Evolutionary conservation across 2,888 invertebrate genomes (phyloP).

Genomic region (Aphelenchoides bicaudatus): DNA sequence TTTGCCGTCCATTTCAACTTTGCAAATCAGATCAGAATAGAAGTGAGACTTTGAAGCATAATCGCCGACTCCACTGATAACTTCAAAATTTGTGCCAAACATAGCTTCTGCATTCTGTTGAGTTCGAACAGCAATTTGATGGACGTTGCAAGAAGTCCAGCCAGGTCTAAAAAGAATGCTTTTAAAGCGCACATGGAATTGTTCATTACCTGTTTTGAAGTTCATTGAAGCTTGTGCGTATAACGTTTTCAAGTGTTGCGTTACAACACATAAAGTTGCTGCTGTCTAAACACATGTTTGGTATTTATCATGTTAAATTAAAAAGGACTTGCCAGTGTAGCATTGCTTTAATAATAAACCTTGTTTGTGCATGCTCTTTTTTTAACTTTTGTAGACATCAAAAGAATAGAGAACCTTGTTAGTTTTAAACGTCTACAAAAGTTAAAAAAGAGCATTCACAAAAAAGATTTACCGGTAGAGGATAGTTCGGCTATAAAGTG

Average conservation of each 20-base stretch:
- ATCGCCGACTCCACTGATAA: constrained; percentile 47
- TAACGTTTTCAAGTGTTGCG: constrained; percentile 46
- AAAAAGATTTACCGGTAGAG: too few relatives aligned
- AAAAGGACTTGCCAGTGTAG: background rate
- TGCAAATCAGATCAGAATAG: constrained; percentile 33
- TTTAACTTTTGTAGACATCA: too few relatives aligned
- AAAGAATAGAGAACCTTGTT: too few relatives aligned
- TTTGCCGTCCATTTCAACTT: constrained; percentile 34
- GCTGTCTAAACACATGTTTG: constrained; percentile 50
- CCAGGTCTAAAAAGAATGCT: too few relatives aligned
- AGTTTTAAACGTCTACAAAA: too few relatives aligned
- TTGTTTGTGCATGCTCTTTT: background rate
- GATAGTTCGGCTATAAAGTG: too few relatives aligned
- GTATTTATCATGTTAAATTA: background rate
- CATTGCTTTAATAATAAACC: too few relatives aligned
- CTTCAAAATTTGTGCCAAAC: constrained; percentile 55
- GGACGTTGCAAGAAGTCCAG: constrained; percentile 44
- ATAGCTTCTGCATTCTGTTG: constrained; percentile 33
- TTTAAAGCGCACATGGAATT: background rate
- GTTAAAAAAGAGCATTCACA: too few relatives aligned
- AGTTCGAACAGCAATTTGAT: constrained; percentile 44
- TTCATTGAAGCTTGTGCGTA: constrained; percentile 38
- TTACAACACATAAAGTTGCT: constrained; percentile 58
- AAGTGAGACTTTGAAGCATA: constrained; percentile 46
- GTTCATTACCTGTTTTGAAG: constrained; percentile 21